These are phyloP conservation scores for Caenorhabditis briggsae DNA, from an alignment of 1,140 invertebrate species.

Conservation along the genomic window DNA sequence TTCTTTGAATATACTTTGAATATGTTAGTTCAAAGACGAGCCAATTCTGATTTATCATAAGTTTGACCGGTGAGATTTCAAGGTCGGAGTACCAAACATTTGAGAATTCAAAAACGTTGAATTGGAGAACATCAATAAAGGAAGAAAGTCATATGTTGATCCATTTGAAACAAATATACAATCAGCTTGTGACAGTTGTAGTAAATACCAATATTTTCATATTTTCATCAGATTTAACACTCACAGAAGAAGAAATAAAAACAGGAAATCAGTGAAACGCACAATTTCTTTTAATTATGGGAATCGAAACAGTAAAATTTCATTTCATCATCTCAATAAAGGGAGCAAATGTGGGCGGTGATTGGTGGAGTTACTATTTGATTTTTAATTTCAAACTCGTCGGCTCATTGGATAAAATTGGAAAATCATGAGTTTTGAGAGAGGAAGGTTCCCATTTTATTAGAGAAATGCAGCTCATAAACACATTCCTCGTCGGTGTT, in stretches of 20 bases:
- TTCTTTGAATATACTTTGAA: conserved; percentile 23
- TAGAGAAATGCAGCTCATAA: background rate
- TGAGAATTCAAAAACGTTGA: too few species aligned
- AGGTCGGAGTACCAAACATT: background rate
- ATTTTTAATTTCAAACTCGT: background rate
- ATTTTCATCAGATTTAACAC: too few species aligned
- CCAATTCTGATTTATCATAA: conserved; percentile 24
- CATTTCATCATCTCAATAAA: background rate
- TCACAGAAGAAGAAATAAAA: too few species aligned
- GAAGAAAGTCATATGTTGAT: too few species aligned
- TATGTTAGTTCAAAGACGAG: conserved; percentile 21
- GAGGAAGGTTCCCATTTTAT: too few species aligned
- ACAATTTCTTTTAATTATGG: too few species aligned
- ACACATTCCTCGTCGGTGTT: background rate
- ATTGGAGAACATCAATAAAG: too few species aligned
- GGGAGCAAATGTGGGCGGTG: background rate
- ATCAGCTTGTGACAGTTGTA: too few species aligned
- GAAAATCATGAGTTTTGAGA: conserved; percentile 1
- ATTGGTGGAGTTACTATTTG: background rate
- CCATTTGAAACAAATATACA: too few species aligned
- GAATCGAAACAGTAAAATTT: too few species aligned
- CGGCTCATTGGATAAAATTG: background rate
- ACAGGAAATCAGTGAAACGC: too few species aligned
- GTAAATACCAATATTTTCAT: too few species aligned
- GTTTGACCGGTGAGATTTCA: conserved; percentile 15